Percentiles rank a stretch among this genome's conserved stretches.
Evolutionary conservation across 2,888 invertebrate species (phyloP).

Genomic region (Athalia circularis): DNA sequence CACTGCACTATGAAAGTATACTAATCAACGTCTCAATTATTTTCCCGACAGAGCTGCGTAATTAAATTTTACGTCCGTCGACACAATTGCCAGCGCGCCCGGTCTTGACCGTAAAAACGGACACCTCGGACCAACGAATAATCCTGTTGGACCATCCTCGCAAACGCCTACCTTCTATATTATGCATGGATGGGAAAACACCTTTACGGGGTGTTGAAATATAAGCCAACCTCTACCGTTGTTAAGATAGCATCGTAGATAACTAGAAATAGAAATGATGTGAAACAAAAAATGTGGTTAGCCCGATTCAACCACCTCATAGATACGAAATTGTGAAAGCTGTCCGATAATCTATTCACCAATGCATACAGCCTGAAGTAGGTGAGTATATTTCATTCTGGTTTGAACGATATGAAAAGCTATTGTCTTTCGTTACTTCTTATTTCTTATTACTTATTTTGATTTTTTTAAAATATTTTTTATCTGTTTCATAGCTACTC

Average conservation of each 20-base stretch:
- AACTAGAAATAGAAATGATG: no score
- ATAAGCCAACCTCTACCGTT: no score
- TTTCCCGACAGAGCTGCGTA: slow-evolving; percentile 14
- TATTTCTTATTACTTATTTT: background rate
- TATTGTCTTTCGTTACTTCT: no score
- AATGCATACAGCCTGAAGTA: no score
- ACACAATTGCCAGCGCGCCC: slow-evolving; percentile 32
- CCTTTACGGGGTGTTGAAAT: background rate
- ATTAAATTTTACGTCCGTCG: slow-evolving; percentile 40
- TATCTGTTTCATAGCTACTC: background rate
- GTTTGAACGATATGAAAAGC: no score
- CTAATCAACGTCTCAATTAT: slow-evolving; percentile 41
- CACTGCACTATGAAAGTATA: slow-evolving; percentile 1
- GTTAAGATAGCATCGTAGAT: no score
- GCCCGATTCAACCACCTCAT: no score
- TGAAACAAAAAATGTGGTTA: no score
- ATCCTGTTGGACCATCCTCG: slow-evolving; percentile 7
- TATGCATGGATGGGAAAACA: background rate
- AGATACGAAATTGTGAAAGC: no score
- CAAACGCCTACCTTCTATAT: background rate
- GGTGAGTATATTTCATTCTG: no score
- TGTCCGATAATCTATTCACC: no score
- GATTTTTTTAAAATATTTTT: background rate
- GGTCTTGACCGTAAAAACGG: slow-evolving; percentile 34
- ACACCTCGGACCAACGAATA: slow-evolving; percentile 27